A percentile compares a stretch with the other conserved stretches of the same genome.
These are phyloP conservation scores for Lasioglossum albipes DNA, from an alignment of 1,140 invertebrate species.

Conservation along the genomic window DNA sequence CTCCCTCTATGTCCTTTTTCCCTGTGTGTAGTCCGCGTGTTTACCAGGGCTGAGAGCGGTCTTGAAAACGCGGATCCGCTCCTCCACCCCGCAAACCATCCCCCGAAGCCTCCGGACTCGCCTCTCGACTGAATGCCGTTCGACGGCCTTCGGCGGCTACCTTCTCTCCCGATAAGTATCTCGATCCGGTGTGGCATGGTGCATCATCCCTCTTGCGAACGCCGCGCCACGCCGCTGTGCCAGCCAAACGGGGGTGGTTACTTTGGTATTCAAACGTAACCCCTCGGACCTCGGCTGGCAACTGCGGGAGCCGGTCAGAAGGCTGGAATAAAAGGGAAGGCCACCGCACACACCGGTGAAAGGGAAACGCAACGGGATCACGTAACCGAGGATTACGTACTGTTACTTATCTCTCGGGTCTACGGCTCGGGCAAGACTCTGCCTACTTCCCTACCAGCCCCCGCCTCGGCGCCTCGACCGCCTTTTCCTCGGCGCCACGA, in stretches of 20 bases:
- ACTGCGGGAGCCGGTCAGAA: conserved; percentile 4
- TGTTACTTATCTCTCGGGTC: conserved; percentile 29
- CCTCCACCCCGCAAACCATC: neutral
- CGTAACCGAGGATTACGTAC: conserved; percentile 41
- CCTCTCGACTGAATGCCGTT: conserved; percentile 2
- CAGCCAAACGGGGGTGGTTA: conserved; percentile 12
- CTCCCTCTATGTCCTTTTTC: no score
- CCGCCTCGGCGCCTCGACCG: neutral
- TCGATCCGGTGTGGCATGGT: conserved; percentile 15
- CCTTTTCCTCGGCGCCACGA: conserved; percentile 15
- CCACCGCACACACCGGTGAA: neutral
- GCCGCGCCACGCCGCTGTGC: neutral
- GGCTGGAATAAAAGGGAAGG: conserved; percentile 30
- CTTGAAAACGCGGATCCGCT: conserved; percentile 33
- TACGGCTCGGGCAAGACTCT: neutral
- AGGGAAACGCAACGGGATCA: conserved; percentile 30
- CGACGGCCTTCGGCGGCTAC: conserved; percentile 13
- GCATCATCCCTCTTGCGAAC: conserved; percentile 8
- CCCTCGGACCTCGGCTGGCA: neutral
- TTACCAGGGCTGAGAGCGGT: conserved; percentile 34
- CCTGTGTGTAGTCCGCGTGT: conserved; percentile 23
- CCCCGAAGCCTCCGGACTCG: conserved; percentile 6
- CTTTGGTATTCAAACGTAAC: conserved; percentile 36
- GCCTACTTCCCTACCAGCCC: neutral
- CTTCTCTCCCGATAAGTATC: conserved; percentile 34